Evolutionary conservation across 2,888 invertebrate genomes (phyloP).

Genomic region (Metopia argyrocephala): DNA sequence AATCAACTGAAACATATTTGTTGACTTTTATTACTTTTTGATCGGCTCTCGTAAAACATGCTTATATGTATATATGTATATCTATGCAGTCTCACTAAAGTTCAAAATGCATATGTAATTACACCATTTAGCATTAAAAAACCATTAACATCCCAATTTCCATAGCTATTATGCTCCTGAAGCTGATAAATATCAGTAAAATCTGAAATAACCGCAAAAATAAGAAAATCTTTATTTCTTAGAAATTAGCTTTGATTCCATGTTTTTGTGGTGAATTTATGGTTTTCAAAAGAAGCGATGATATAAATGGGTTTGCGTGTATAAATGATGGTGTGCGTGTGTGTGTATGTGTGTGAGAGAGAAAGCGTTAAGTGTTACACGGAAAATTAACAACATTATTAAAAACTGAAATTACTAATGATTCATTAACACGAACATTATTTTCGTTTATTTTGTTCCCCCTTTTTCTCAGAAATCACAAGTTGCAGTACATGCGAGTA

Average conservation of each 20-base stretch:
- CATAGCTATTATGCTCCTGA: background rate
- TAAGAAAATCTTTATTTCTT: background rate
- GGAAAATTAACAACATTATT: constrained; percentile 58
- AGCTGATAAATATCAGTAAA: background rate
- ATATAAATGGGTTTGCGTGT: background rate
- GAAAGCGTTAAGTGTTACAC: constrained; percentile 21
- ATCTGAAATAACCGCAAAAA: background rate
- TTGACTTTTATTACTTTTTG: too few species aligned
- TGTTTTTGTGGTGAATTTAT: background rate
- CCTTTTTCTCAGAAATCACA: constrained; percentile 6
- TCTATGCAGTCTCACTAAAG: too few species aligned
- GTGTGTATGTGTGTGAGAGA: background rate
- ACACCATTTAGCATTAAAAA: too few species aligned
- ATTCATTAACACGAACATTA: constrained; percentile 60
- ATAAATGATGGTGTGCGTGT: background rate
- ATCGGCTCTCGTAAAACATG: too few species aligned
- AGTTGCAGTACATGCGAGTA: too few species aligned
- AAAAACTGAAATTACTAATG: constrained; percentile 53
- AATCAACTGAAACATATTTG: too few species aligned
- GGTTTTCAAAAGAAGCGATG: too few species aligned
- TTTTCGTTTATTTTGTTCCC: background rate
- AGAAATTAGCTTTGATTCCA: constrained; percentile 52
- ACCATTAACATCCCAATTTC: too few species aligned
- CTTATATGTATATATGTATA: too few species aligned
- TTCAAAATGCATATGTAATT: too few species aligned